Conservation (phyloP, 2,888 invertebrate genomes). For the Stenchaetothrips biformis region DNA sequence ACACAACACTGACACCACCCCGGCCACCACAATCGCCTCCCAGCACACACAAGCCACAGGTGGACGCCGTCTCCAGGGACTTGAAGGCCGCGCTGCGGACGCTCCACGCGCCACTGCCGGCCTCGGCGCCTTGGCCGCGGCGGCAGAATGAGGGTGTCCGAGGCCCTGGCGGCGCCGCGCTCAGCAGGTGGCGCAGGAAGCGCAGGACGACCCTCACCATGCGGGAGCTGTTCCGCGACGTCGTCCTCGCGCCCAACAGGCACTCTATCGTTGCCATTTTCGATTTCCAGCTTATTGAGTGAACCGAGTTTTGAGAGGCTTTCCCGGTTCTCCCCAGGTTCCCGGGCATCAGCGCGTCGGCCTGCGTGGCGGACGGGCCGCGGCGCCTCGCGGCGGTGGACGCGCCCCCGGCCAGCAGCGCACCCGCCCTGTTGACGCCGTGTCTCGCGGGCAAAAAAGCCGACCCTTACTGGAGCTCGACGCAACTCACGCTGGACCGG, state of each 20-base stretch:
- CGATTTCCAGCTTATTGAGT: not conserved
- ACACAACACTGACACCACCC: not conserved
- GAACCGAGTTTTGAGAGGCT: not conserved
- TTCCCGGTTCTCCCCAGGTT: not conserved
- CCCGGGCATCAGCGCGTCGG: not conserved
- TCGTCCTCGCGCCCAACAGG: not conserved
- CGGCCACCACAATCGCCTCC: not conserved
- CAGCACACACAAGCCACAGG: not conserved
- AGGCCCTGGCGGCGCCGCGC: not conserved
- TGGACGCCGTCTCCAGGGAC: not conserved
- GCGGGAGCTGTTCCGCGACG: constrained; percentile 2
- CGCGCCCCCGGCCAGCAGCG: not conserved
- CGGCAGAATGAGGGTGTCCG: not conserved
- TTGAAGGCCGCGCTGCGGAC: not conserved
- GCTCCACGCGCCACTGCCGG: not conserved
- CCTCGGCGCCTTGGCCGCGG: not conserved
- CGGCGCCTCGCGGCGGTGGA: not conserved
- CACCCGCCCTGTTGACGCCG: not conserved
- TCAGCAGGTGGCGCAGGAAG: not conserved
- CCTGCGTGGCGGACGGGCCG: not conserved
- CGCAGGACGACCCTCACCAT: not conserved
- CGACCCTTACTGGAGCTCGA: not conserved
- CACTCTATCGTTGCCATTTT: not conserved
- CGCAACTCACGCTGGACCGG: constrained; percentile 7
- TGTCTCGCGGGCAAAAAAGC: not conserved